These are phyloP conservation scores for Gnathonemus longibarbis DNA, from an alignment of 2,113 vertebrate species.

Conservation along the genomic window DNA sequence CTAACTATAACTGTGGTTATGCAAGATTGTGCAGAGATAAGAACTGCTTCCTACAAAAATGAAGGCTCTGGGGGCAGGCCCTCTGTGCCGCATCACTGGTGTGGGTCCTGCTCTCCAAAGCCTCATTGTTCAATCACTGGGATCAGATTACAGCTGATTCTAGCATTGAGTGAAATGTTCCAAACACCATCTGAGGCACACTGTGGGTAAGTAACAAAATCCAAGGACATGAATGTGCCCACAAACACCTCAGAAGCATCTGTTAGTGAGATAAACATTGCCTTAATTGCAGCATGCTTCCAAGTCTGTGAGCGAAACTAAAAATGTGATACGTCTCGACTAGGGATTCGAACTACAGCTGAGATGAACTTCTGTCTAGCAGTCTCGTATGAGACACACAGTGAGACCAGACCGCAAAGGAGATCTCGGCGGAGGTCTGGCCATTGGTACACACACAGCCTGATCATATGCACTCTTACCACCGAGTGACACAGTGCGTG, in stretches of 20 bases:
- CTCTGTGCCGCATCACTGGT: not conserved
- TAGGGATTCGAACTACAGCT: not conserved
- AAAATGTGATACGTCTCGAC: not conserved
- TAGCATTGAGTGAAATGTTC: not conserved
- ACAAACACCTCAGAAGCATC: not conserved
- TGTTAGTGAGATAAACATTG: not conserved
- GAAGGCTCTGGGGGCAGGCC: not conserved
- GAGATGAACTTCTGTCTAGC: not conserved
- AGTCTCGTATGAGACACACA: not conserved
- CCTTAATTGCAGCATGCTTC: not conserved
- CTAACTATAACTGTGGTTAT: not conserved
- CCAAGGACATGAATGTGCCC: not conserved
- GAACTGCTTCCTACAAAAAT: not conserved
- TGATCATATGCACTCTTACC: not conserved
- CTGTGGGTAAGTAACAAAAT: not conserved
- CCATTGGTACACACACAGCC: not conserved
- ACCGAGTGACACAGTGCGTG: not conserved
- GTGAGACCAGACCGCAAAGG: not conserved
- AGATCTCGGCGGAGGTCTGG: not conserved
- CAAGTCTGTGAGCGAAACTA: not conserved
- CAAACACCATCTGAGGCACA: not conserved
- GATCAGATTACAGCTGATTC: constrained; percentile 7
- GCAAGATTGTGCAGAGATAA: not conserved
- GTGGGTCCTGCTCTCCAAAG: not conserved
- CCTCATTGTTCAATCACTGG: not conserved